Evolutionary conservation across 2,113 vertebrate species (phyloP).

Genomic region (Rhodinocichla rosea): DNA sequence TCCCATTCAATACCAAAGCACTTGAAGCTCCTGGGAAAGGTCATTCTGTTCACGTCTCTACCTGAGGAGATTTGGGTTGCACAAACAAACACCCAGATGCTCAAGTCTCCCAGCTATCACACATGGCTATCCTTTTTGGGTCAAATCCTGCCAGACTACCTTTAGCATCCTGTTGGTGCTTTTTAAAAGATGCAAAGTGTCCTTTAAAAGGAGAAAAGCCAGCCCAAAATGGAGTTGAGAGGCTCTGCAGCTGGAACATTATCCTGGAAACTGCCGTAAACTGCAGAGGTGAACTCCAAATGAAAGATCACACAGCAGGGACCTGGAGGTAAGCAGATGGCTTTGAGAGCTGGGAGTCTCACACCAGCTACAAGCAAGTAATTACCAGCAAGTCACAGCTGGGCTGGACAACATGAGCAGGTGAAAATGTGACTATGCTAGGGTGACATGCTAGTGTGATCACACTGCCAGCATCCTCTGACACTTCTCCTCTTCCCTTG

Average conservation of each 20-base stretch:
- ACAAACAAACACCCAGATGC: not conserved
- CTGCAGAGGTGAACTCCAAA: constrained; percentile 32
- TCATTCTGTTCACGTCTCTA: constrained; percentile 2
- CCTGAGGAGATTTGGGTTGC: not conserved
- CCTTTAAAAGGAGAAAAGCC: not conserved
- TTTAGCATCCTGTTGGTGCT: not conserved
- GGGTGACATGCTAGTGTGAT: constrained; percentile 32
- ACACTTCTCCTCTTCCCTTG: constrained; percentile 5
- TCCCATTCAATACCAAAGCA: not conserved
- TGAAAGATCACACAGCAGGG: constrained; percentile 12
- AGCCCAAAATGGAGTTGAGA: not conserved
- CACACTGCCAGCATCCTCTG: constrained; percentile 37
- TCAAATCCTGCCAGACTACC: not conserved
- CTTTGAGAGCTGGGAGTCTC: constrained; percentile 37
- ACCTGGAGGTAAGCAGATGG: constrained; percentile 40
- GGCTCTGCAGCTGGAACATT: not conserved
- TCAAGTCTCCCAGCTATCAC: not conserved
- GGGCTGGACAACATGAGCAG: constrained; percentile 42
- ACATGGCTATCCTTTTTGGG: not conserved
- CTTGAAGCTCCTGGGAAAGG: constrained; percentile 20
- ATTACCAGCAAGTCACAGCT: constrained; percentile 64
- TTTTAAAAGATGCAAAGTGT: not conserved
- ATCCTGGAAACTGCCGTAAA: not conserved
- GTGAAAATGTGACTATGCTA: constrained; percentile 60
- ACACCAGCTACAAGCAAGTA: constrained; percentile 37